Percentiles rank a stretch among this genome's conserved stretches.
Conservation (phyloP, 2,797 vertebrate species). For the Neosilurus hyrtlii region DNA sequence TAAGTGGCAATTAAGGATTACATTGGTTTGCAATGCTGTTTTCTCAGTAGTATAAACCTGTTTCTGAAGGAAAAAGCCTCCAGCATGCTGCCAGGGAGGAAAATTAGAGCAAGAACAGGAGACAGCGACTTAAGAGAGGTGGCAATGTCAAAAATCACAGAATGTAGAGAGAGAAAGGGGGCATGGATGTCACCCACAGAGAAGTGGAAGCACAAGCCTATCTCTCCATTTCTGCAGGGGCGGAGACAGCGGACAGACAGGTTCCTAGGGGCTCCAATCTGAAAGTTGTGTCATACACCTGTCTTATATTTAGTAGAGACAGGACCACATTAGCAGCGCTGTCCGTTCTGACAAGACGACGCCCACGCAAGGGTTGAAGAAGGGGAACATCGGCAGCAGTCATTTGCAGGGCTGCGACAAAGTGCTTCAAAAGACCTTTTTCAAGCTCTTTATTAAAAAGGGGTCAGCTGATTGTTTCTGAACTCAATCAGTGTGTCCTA, state of each 20-base stretch:
- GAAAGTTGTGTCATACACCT: conserved; percentile 28
- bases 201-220: conserved; percentile 21
- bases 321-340: conserved; percentile 22
- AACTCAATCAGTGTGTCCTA: not conserved
- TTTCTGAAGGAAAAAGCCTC: conserved; percentile 22
- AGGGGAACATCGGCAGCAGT: not conserved
- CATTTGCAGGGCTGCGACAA: not conserved
- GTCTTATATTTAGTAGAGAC: conserved; percentile 16
- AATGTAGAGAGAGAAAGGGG: conserved; percentile 24
- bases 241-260: conserved; percentile 32
- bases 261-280: conserved; percentile 1
- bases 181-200: conserved; percentile 18
- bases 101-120: conserved; percentile 16
- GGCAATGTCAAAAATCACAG: conserved; percentile 41
- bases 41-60: conserved; percentile 3
- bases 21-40: conserved; percentile 31
- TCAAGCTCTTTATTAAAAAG: not conserved
- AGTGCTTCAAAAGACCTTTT: conserved; percentile 11
- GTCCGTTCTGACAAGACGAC: not conserved
- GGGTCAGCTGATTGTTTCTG: not conserved
- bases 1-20: conserved; percentile 34
- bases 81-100: conserved; percentile 29
- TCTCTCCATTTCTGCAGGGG: conserved; percentile 23
- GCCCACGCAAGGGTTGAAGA: conserved; percentile 10
- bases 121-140: conserved; percentile 26